A percentile compares a stretch with the other conserved stretches of the same genome.
These are phyloP conservation scores for Heliconius cydno DNA, from an alignment of 2,888 invertebrate species.

Conservation along the genomic window DNA sequence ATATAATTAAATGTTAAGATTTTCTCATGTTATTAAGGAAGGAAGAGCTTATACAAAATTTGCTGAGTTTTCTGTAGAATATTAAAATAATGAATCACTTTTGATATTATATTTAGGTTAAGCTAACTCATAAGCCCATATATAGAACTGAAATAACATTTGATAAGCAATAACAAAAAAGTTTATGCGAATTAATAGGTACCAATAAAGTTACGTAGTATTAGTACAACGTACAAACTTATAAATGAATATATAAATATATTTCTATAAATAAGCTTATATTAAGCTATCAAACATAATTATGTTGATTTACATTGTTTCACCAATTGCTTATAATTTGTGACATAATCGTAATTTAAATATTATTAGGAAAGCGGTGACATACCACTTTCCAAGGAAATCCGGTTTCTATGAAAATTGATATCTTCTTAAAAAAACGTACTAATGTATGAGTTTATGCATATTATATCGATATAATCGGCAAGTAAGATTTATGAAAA, in stretches of 20 bases:
- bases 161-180: neutral
- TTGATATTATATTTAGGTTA: no score
- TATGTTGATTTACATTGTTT: neutral
- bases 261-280: neutral
- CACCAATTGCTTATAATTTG: neutral
- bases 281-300: neutral
- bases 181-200: neutral
- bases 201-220: neutral
- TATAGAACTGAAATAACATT: neutral
- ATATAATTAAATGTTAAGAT: slow-evolving; percentile 8
- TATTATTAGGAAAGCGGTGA: slow-evolving; percentile 4
- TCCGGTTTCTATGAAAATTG: slow-evolving; percentile 6
- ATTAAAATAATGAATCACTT: no score
- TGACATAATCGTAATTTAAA: neutral
- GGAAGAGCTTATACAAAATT: no score
- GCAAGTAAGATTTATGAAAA: neutral
- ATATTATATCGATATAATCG: neutral
- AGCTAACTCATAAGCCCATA: no score
- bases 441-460: neutral
- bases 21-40: neutral
- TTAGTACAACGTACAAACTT: neutral
- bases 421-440: neutral
- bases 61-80: no score
- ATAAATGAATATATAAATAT: neutral
- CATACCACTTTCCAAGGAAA: slow-evolving; percentile 17